A percentile compares a stretch with the other conserved stretches of the same genome.
Evolutionary conservation across 2,797 vertebrate genomes (phyloP).

Genomic region (Echiichthys vipera): DNA sequence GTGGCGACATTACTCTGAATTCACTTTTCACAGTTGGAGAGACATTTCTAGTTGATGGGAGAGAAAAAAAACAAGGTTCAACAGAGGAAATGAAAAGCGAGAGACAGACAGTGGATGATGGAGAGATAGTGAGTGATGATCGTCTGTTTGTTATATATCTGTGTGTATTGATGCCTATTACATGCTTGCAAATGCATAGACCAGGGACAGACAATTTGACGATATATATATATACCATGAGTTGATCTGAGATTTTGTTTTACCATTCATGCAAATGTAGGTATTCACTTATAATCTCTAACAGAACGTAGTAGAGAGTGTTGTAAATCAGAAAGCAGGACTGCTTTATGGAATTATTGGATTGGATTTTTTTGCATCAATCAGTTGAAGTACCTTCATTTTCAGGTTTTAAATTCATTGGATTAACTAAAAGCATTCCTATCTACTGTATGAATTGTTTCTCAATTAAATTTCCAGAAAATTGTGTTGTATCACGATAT

Average conservation of each 20-base stretch:
- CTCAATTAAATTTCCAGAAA: not conserved
- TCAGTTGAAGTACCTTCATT: too few relatives aligned
- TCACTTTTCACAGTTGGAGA: constrained; percentile 40
- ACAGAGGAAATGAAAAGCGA: constrained; percentile 64
- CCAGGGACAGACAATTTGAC: not conserved
- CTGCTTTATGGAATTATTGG: not conserved
- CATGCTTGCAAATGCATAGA: not conserved
- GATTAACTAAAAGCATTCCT: not conserved
- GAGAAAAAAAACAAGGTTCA: not conserved
- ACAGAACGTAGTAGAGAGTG: not conserved
- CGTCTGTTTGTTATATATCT: not conserved
- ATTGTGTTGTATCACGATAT: not conserved
- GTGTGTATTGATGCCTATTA: not conserved
- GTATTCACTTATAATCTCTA: not conserved
- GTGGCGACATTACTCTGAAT: constrained; percentile 19
- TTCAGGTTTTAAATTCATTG: not conserved
- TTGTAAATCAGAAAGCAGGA: constrained; percentile 6
- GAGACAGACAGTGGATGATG: constrained; percentile 29
- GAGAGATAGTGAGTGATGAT: constrained; percentile 6
- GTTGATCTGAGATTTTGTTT: not conserved
- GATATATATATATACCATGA: not conserved
- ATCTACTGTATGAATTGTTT: not conserved
- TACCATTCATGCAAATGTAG: not conserved
- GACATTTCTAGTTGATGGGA: constrained; percentile 48
- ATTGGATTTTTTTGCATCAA: too few relatives aligned